These are phyloP conservation scores for Camptogramma bilineatum DNA, from an alignment of 2,888 invertebrate genomes.

Conservation along the genomic window DNA sequence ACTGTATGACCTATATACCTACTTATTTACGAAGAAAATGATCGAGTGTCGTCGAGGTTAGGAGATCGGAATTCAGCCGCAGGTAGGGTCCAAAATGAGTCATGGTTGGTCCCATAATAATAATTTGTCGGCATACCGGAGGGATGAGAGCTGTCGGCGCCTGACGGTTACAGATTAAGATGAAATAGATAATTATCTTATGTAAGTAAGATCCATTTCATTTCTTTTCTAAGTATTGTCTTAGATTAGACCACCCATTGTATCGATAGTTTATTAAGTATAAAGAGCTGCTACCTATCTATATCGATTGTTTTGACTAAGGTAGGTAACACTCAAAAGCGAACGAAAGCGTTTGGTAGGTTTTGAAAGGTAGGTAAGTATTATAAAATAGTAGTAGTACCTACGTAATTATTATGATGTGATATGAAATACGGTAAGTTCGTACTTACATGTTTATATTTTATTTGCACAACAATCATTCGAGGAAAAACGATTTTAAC, in stretches of 20 bases:
- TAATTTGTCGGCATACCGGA: conserved; percentile 44
- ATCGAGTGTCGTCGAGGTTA: background rate
- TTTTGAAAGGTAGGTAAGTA: background rate
- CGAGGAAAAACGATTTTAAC: conserved; percentile 21
- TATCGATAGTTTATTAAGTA: background rate
- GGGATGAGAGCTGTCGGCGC: conserved; percentile 43
- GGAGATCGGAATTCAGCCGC: conserved; percentile 39
- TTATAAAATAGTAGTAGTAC: too few relatives aligned
- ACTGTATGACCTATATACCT: background rate
- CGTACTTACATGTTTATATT: background rate
- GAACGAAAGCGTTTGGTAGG: background rate
- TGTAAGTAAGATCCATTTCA: background rate
- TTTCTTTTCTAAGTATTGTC: conserved; percentile 2
- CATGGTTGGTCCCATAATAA: conserved; percentile 40
- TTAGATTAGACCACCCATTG: conserved; percentile 24
- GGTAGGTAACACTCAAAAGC: background rate
- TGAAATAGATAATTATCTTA: conserved; percentile 11
- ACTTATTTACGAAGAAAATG: background rate
- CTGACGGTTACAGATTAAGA: conserved; percentile 17
- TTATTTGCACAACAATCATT: conserved; percentile 10
- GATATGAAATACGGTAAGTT: too few relatives aligned
- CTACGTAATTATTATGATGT: too few relatives aligned
- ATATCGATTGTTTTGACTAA: conserved; percentile 25
- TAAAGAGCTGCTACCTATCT: background rate
- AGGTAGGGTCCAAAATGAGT: conserved; percentile 49